Evolutionary conservation across 1,140 invertebrate species (phyloP), one percentile per base, ranked within the genome.

Genomic region (Neodiprion fabricii): DNA sequence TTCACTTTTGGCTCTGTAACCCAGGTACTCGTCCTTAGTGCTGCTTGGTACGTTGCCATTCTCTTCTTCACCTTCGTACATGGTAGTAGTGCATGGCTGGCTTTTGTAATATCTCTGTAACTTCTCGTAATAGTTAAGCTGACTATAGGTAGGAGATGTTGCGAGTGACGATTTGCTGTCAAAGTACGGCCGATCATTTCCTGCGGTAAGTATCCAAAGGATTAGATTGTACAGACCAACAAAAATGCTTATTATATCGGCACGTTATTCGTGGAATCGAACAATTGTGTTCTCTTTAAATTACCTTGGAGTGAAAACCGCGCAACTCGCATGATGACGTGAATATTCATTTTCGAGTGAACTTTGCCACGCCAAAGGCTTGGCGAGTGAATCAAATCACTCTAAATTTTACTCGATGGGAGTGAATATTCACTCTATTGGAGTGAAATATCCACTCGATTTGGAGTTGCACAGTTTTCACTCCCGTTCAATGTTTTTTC

Each of bases 141-240:
- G 94, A 83, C 93, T 95, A 87, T 96, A 96, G 80, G 94, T 96
- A 7, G 94, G 92, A 47, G 94, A 94, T 23, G 95, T 95, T 81
- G 95, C 95, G 1, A 92, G 93, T 21, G 94, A 95, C 7, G 93
- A 94, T 85, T 95, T 95, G 82, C 94, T 95, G 83, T 95, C 94
- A 83, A 90, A 92, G 83, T 93, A 77, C 92, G 92, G 0, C 95
- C 94, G 28, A 95, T 89, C 78, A 98, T 91, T 82, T 98, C 96
- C 84, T 98, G 96, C 0, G 97, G 96, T 71, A 97, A 84, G 85
- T 95, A 97, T 0, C 97, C 97, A 74, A 97, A 89, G 79, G 95
- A 94, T 14, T 93, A 92, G 0, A 97, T 94, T 11, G 80, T 82
- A 81, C 82, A 79, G 74, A 79, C 72, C 77, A 87, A 87, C 76